phyloP scores from a whole-genome alignment of 2,888 invertebrate species.

The Lithophane semibrunnea region DNA sequence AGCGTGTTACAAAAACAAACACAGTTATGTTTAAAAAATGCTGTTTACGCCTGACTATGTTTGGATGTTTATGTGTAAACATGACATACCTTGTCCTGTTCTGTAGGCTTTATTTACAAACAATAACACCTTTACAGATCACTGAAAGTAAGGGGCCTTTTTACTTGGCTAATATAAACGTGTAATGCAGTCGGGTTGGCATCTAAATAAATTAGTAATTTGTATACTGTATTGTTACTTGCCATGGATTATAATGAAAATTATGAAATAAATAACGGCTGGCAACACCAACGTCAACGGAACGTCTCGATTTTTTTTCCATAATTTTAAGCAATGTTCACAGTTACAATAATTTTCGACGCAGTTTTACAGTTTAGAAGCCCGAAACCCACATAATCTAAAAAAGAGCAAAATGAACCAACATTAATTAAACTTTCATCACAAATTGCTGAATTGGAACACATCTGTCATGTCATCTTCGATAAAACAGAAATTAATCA shows the following conservation, averaged over 20 bases:
- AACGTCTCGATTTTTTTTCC: not conserved
- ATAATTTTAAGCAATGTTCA: no score
- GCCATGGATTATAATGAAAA: not conserved
- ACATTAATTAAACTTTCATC: not conserved
- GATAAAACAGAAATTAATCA: not conserved
- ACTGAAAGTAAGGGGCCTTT: not conserved
- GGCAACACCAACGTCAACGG: not conserved
- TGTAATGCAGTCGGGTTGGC: not conserved
- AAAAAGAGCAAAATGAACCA: no score
- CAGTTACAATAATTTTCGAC: no score
- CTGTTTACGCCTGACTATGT: slow-evolving; percentile 1
- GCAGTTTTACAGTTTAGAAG: no score
- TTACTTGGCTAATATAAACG: not conserved
- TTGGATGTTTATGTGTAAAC: slow-evolving; percentile 19
- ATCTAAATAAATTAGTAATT: no score
- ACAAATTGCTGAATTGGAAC: not conserved
- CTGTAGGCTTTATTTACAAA: not conserved
- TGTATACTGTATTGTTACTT: not conserved
- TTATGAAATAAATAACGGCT: not conserved
- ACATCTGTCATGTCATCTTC: not conserved
- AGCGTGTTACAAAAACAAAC: slow-evolving; percentile 10
- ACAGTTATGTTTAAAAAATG: slow-evolving; percentile 20
- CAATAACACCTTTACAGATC: not conserved
- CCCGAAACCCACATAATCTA: no score
- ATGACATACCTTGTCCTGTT: not conserved